Percentiles rank a stretch among this genome's conserved stretches.
Conservation (phyloP, 92 coral and sea anemone genomes). For the Chrysogorgia sp. region DNA sequence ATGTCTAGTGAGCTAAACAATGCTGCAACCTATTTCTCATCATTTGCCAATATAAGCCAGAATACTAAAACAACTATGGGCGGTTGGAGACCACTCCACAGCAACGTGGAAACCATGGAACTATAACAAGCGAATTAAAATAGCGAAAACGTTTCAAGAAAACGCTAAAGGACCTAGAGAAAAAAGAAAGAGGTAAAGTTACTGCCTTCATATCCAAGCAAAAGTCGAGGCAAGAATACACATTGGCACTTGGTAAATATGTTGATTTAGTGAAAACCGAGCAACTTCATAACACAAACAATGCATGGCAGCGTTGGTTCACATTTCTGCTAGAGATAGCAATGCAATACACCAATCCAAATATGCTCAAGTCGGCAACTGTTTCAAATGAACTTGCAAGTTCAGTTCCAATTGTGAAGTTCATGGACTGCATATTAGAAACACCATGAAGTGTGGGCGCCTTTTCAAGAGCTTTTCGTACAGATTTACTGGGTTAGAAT, state of each 20-base stretch:
- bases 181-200: conserved; percentile 55
- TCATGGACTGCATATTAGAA: conserved; percentile 52
- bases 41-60: conserved; percentile 66
- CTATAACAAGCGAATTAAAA: conserved; percentile 51
- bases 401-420: conserved; percentile 40
- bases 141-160: conserved; percentile 57
- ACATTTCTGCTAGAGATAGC: conserved; percentile 36
- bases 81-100: conserved; percentile 46
- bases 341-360: conserved; percentile 52
- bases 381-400: conserved; percentile 44
- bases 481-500: conserved; percentile 16
- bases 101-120: conserved; percentile 67
- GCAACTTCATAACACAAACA: conserved; percentile 67
- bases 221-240: conserved; percentile 65
- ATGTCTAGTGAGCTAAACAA: conserved; percentile 66
- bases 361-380: conserved; percentile 49
- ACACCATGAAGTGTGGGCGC: conserved; percentile 50
- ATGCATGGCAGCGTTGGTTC: conserved; percentile 77
- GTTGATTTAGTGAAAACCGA: conserved; percentile 61
- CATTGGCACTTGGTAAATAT: conserved; percentile 63
- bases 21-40: conserved; percentile 60
- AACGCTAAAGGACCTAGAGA: conserved; percentile 47
- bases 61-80: conserved; percentile 33
- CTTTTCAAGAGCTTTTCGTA: conserved; percentile 28
- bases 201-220: conserved; percentile 59